Conservation (phyloP, 2,888 invertebrate genomes). For the Andricus quercusramuli region DNA sequence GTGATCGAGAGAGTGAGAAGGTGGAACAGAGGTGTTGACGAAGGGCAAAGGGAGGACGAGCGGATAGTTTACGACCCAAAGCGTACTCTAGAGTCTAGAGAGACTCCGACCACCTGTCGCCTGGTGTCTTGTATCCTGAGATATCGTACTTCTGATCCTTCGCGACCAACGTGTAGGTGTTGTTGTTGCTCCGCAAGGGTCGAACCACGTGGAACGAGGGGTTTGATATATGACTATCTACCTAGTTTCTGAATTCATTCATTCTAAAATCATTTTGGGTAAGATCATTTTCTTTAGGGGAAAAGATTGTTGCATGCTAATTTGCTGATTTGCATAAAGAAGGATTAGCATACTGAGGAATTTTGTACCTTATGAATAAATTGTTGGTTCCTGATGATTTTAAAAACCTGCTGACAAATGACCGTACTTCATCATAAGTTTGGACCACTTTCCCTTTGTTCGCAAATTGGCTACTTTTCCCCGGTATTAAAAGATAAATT, state of each 20-base stretch:
- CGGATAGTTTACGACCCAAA: conserved; percentile 50
- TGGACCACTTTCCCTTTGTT: background rate
- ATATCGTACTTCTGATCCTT: conserved; percentile 29
- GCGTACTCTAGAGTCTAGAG: conserved; percentile 54
- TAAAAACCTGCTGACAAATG: background rate
- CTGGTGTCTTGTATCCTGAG: conserved; percentile 48
- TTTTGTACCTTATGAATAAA: background rate
- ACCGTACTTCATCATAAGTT: background rate
- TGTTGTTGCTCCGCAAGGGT: conserved; percentile 16
- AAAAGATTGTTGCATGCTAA: background rate
- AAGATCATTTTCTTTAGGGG: background rate
- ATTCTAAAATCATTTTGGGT: background rate
- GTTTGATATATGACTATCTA: background rate
- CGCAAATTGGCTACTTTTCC: conserved; percentile 2
- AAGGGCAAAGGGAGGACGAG: conserved; percentile 41
- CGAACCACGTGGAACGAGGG: background rate
- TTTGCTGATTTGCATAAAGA: background rate
- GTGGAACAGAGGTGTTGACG: conserved; percentile 36
- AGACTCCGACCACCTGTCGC: conserved; percentile 63
- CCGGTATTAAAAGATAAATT: background rate
- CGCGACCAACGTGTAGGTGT: conserved; percentile 6
- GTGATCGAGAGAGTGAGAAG: conserved; percentile 20
- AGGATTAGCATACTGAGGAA: background rate
- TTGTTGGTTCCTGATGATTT: background rate
- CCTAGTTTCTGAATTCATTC: background rate